Evolutionary conservation across 2,113 vertebrate genomes (phyloP).

Genomic region (Lethenteron reissneri): DNA sequence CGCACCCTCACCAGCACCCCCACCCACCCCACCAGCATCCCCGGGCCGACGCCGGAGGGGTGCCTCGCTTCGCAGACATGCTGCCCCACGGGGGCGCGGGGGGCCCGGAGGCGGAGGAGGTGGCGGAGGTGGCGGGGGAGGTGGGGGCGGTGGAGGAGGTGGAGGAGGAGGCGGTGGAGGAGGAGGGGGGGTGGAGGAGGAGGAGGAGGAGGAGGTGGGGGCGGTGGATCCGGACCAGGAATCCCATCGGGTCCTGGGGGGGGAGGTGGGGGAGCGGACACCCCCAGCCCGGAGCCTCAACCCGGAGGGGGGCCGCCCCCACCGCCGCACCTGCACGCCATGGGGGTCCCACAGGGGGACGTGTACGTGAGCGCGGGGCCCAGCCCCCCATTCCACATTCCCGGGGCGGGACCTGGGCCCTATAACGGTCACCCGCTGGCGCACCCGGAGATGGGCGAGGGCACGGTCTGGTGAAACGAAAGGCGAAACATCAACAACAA

Average conservation of each 20-base stretch:
- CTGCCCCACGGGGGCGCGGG: constrained; percentile 36
- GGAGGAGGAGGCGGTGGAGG: neutral
- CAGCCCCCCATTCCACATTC: constrained; percentile 50
- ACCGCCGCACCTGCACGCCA: constrained; percentile 64
- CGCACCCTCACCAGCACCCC: constrained; percentile 30
- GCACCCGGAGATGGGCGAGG: constrained; percentile 97
- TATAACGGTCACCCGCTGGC: constrained; percentile 92
- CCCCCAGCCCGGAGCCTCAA: constrained; percentile 55
- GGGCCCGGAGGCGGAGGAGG: neutral
- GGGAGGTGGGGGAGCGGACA: constrained; percentile 27
- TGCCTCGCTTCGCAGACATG: constrained; percentile 65
- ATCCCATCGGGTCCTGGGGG: neutral
- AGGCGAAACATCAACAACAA: neutral
- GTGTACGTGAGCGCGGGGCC: constrained; percentile 52
- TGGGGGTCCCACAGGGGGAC: constrained; percentile 55
- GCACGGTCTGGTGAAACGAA: constrained; percentile 83
- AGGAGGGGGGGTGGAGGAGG: neutral
- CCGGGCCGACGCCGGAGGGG: constrained; percentile 36
- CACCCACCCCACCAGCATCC: constrained; percentile 66
- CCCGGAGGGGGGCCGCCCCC: constrained; percentile 33
- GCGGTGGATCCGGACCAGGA: neutral
- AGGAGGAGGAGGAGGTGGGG: neutral
- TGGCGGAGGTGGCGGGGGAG: neutral
- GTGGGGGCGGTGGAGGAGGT: neutral
- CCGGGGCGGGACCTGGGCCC: constrained; percentile 38